Base-by-base conservation (phyloP, 2,888 invertebrate species). In the Germaria angustata region DNA sequence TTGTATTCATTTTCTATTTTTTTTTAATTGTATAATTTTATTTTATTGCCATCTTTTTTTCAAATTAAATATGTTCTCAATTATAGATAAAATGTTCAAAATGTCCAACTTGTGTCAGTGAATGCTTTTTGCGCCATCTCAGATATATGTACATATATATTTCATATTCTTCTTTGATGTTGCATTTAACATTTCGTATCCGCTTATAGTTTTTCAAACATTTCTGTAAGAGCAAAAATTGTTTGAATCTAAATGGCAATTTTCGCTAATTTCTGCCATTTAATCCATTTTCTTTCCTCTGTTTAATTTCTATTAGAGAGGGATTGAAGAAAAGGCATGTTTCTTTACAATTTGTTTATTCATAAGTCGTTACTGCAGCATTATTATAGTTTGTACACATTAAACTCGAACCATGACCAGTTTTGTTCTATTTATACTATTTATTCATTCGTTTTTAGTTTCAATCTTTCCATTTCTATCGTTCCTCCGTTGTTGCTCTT, bases 401-500 rank as follows among this genome's bases (percentile, higher is more conserved):
- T 73, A 77, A 78, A 71, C 66, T 75, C 78, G 13, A 61, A 41
- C 59, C 66, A 66, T 78, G 78, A 39, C 59, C 69, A 41, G 28
- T 28, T 65, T 65, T 65, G 24, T 63, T 51, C 17, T n/a, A 63
- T 11, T 75, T 20, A 57, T 76, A 22, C 17, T 75, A 65, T 61
- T 75, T 57, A 73, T 68, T 75, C 76, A 71, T 41, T 84, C 82
- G 71, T 81, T 86, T 85, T 81, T 59, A 65, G 41, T 78, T 76
- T 75, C 81, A 55, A 57, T 71, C 36, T 65, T 65, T 76, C 61
- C 63, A 68, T 80, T 66, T n/a, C 80, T 53, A 55, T 84, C 80
- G 51, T 72, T 79, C 82, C 15, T 11, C 53, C 41, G 32, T 28
- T 72, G 41, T 15, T 44, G 63, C 61, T 68, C 28, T 24, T 76